phyloP scores from a whole-genome alignment of 2,797 vertebrate species.

The Spinus pinus region DNA sequence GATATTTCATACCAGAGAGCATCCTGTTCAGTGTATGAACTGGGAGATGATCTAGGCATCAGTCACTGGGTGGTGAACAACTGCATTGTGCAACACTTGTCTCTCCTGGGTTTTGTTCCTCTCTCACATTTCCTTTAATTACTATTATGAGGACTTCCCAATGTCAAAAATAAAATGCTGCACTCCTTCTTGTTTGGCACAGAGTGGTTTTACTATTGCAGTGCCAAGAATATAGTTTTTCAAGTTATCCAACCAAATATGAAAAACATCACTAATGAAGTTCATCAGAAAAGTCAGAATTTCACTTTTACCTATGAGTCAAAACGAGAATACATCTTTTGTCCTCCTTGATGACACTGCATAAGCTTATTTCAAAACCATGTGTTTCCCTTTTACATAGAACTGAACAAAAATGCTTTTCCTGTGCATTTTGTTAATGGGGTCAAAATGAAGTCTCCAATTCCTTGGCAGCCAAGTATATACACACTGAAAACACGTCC shows the following conservation, averaged over 20 bases:
- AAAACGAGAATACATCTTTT: neutral
- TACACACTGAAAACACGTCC: neutral
- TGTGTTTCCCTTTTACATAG: neutral
- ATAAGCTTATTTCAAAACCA: neutral
- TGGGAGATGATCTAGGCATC: neutral
- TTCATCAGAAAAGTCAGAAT: neutral
- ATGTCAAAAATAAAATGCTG: neutral
- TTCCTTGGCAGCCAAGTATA: neutral
- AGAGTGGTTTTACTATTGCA: neutral
- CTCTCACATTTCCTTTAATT: neutral
- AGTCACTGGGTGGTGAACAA: neutral
- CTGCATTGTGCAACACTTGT: fast-evolving
- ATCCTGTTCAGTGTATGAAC: neutral
- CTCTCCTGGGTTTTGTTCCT: neutral
- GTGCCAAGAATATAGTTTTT: neutral
- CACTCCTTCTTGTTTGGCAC: neutral
- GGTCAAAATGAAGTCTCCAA: neutral
- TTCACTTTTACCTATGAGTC: neutral
- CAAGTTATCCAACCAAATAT: neutral
- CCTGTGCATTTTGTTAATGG: neutral
- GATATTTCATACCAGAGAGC: neutral
- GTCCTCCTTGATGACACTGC: neutral
- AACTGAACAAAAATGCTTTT: neutral
- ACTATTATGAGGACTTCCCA: neutral
- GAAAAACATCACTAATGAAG: neutral